A percentile compares a stretch with the other conserved stretches of the same genome.
These are phyloP conservation scores for Stegostoma tigrinum DNA, from an alignment of 2,113 vertebrate species.

Conservation along the genomic window DNA sequence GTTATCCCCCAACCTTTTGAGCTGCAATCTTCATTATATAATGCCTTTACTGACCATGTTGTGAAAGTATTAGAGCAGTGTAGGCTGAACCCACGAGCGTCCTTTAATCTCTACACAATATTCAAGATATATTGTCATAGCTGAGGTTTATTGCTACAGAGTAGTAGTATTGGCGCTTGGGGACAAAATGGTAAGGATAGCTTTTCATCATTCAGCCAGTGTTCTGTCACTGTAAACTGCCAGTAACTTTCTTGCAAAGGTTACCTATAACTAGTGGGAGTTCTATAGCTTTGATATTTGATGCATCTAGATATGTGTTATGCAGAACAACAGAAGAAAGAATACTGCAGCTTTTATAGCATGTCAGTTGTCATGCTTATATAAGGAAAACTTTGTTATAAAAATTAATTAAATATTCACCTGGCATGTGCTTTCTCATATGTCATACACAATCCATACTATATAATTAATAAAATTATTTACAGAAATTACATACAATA, in stretches of 20 bases:
- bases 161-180: neutral
- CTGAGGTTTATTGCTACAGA: slow-evolving; percentile 25
- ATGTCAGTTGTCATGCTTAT: slow-evolving; percentile 3
- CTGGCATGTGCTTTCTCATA: slow-evolving; percentile 61
- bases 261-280: slow-evolving; percentile 21
- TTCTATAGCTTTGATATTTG: slow-evolving; percentile 24
- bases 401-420: slow-evolving; percentile 59
- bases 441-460: slow-evolving; percentile 65
- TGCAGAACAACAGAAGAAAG: slow-evolving; percentile 9
- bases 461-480: slow-evolving; percentile 61
- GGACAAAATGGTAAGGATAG: neutral
- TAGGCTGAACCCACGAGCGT: neutral
- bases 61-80: slow-evolving; percentile 13
- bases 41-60: neutral
- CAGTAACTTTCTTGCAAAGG: slow-evolving; percentile 25
- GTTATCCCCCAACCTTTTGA: slow-evolving; percentile 29
- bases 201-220: slow-evolving; percentile 17
- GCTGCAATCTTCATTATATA: neutral
- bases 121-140: slow-evolving; percentile 15
- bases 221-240: slow-evolving; percentile 14
- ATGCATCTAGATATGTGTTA: neutral
- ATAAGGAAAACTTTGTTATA: slow-evolving; percentile 56
- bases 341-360: neutral
- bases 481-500: slow-evolving; percentile 74
- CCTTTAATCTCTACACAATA: neutral